Base-by-base conservation (phyloP, 1,140 invertebrate genomes). In the Stratiolaelaps scimitus region DNA sequence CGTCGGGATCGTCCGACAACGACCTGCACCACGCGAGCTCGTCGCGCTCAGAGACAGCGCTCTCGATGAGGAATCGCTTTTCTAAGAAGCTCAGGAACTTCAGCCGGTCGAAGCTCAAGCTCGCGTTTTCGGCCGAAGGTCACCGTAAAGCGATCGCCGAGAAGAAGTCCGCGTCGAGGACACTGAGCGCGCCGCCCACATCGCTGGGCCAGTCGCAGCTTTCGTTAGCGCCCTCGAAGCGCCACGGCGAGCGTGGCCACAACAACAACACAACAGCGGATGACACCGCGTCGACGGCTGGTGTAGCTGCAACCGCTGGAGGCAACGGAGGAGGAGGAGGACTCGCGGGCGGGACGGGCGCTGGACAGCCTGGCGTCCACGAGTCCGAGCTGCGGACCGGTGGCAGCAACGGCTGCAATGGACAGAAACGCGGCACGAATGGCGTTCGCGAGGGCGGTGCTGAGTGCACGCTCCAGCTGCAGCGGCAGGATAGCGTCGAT, bases 1-100 rank as follows among this genome's bases (percentile, higher is more conserved):
- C 23, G 64, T 69, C 43, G 64, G 67, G 67, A 65, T 69, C 29
- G 66, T 68, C 47, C 65, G 67, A 34, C 53, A 68, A 64, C 23
- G 53, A 60, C 53, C 53, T 60, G 10, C 53, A 23, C 2, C 53
- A 60, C 53, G 53, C 23, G 23, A 34, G 53, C 23, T 20, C 53
- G 26, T 60, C 53, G 53, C 53, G 53, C 13, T 60, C 53, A 6
- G 53, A 60, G 23, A 34, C 53, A 19, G 53, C 53, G 13, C 53
- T 60, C 17, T 60, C 53, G 23, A 60, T 60, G 53, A 60, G 53
- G 53, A 60, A 60, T 60, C 53, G 53, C 34, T 60, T 60, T 34
- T 60, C 53, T n/a, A 60, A 60, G 53, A 60, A 60, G 34, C 20
- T 60, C 15, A 60, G 34, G 34, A 60, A 60, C 20, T 60, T 60